A percentile compares a stretch with the other conserved stretches of the same genome.
phyloP scores from a whole-genome alignment of 2,113 vertebrate species.

The Anhinga anhinga region DNA sequence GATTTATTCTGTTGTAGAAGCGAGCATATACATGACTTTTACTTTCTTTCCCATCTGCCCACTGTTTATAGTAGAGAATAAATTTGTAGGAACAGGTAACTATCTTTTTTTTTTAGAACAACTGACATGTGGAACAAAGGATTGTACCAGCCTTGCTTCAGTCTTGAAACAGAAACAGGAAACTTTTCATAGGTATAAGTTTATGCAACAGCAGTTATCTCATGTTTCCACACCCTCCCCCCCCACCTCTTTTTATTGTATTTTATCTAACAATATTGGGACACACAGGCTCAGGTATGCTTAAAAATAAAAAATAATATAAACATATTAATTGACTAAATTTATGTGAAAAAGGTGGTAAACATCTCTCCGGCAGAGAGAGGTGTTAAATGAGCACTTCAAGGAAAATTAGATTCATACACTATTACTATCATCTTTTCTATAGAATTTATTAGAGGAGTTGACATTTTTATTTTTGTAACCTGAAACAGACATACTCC shows the following conservation, averaged over 20 bases:
- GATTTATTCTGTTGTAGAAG: not conserved
- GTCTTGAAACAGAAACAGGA: not conserved
- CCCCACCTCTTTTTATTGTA: not conserved
- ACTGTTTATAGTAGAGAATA: not conserved
- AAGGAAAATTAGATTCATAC: not conserved
- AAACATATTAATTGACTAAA: not conserved
- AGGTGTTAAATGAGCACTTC: not conserved
- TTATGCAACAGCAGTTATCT: not conserved
- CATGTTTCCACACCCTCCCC: not conserved
- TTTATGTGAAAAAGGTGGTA: not conserved
- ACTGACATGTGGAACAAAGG: not conserved
- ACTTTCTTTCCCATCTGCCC: not conserved
- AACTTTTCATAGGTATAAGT: not conserved
- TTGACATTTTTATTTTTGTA: fast-evolving
- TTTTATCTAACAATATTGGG: not conserved
- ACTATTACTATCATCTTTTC: not conserved
- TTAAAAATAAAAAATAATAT: not conserved
- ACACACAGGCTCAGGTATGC: not conserved
- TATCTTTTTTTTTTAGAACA: not conserved
- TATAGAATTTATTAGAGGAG: not conserved
- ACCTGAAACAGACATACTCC: not conserved
- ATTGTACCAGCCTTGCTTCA: not conserved
- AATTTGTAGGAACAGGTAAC: not conserved
- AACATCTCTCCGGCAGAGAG: not conserved
- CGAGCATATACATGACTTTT: not conserved